These are phyloP conservation scores for Nesoenas mayeri DNA, from an alignment of 2,113 vertebrate genomes.

Conservation along the genomic window DNA sequence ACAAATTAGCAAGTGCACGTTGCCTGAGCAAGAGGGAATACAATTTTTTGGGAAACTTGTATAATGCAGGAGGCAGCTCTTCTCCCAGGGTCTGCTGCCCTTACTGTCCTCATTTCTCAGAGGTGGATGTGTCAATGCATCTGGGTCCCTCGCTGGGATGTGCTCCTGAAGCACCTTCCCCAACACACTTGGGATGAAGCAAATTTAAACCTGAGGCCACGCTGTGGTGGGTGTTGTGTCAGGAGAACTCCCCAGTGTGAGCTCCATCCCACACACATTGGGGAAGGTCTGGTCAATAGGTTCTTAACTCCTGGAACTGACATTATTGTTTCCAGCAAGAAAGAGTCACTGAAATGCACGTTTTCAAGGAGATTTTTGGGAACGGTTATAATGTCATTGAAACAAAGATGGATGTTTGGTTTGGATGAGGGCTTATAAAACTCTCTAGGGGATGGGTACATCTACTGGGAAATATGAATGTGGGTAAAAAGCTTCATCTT, in stretches of 20 bases:
- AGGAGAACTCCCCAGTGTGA: not conserved
- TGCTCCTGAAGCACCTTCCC: not conserved
- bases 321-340: not conserved
- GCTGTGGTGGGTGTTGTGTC: rapidly evolving
- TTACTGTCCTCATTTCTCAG: rapidly evolving
- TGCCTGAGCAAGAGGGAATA: not conserved
- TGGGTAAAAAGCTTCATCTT: not conserved
- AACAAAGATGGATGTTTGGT: not conserved
- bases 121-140: not conserved
- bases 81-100: not conserved
- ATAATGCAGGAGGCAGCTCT: not conserved
- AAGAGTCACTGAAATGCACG: not conserved
- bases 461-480: not conserved
- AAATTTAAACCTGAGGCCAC: rapidly evolving
- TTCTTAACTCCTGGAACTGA: not conserved
- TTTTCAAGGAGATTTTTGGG: not conserved
- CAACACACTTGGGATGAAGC: not conserved
- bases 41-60: not conserved
- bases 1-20: not conserved
- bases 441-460: not conserved
- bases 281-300: not conserved
- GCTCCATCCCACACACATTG: not conserved
- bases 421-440: not conserved
- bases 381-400: not conserved
- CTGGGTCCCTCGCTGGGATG: not conserved